Percentiles rank a stretch among this genome's conserved stretches.
These are phyloP conservation scores for Caenorhabditis imperialis DNA, from an alignment of 2,888 invertebrate species.

Conservation along the genomic window DNA sequence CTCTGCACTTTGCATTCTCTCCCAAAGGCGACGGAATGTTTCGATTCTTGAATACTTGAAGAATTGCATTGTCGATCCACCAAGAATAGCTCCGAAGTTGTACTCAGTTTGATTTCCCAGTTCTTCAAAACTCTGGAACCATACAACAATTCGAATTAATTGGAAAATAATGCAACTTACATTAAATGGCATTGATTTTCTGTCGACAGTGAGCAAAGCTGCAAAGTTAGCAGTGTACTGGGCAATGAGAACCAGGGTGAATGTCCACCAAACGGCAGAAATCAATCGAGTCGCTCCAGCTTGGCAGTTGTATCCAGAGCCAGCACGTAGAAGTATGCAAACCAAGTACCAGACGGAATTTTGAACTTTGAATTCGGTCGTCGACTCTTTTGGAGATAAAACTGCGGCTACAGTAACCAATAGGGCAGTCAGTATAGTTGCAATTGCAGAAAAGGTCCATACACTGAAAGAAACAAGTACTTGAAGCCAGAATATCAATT, in stretches of 20 bases:
- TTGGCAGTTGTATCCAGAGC: constrained; percentile 92
- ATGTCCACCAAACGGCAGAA: constrained; percentile 91
- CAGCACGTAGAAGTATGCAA: constrained; percentile 91
- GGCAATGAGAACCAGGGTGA: constrained; percentile 96
- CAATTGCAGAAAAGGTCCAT: constrained; percentile 97
- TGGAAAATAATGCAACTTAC: constrained; percentile 49
- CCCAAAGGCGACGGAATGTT: constrained; percentile 79
- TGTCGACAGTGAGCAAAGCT: constrained; percentile 95
- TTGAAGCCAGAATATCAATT: too few species aligned
- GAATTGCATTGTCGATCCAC: constrained; percentile 96
- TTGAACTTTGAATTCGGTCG: constrained; percentile 66
- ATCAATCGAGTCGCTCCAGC: constrained; percentile 79
- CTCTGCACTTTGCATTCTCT: constrained; percentile 81
- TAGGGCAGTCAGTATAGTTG: constrained; percentile 82
- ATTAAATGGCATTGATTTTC: constrained; percentile 81
- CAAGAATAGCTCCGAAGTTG: constrained; percentile 91
- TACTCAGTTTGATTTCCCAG: constrained; percentile 93
- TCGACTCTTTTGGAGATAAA: constrained; percentile 80
- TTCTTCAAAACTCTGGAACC: constrained; percentile 83
- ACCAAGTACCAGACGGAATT: constrained; percentile 76
- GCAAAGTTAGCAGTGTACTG: constrained; percentile 99
- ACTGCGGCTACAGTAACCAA: constrained; percentile 80
- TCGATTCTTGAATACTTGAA: constrained; percentile 79
- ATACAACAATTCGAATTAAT: background rate
- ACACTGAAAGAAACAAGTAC: constrained; percentile 82